Percentiles rank a stretch among this genome's conserved stretches.
Evolutionary conservation across 2,113 vertebrate genomes (phyloP).

Genomic region (Atractosteus spatula): DNA sequence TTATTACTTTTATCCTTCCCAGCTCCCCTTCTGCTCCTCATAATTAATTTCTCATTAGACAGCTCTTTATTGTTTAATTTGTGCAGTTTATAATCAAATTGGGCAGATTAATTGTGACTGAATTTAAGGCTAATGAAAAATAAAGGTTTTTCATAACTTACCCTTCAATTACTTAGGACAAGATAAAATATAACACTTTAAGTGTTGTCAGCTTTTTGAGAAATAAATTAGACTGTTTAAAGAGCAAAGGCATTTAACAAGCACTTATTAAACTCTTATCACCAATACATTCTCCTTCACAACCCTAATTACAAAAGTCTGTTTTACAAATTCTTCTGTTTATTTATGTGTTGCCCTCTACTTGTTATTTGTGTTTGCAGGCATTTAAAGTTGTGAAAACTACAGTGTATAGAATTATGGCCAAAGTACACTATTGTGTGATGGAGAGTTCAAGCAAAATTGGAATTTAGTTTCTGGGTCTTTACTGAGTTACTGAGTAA

Average conservation of each 20-base stretch:
- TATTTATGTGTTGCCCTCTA: slow-evolving; percentile 59
- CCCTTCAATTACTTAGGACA: slow-evolving; percentile 79
- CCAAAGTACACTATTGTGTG: no score
- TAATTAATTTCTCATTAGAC: slow-evolving; percentile 99
- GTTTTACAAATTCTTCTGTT: slow-evolving; percentile 63
- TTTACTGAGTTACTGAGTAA: no score
- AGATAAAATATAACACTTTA: slow-evolving; percentile 77
- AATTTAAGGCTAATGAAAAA: slow-evolving; percentile 93
- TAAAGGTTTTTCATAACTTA: slow-evolving; percentile 82
- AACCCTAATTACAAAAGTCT: slow-evolving; percentile 72
- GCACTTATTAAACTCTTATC: slow-evolving; percentile 84
- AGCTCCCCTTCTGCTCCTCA: slow-evolving; percentile 85
- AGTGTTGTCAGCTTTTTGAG: slow-evolving; percentile 81
- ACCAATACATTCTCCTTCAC: slow-evolving; percentile 82
- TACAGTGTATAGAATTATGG: no score
- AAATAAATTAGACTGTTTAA: slow-evolving; percentile 84
- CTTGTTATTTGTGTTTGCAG: slow-evolving; percentile 38
- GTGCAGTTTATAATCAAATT: slow-evolving; percentile 99
- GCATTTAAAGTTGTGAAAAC: no score
- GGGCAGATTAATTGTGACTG: slow-evolving; percentile 98
- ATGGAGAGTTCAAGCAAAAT: no score
- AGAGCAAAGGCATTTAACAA: slow-evolving; percentile 79
- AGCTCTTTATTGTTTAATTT: slow-evolving; percentile 99
- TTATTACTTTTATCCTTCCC: slow-evolving; percentile 79
- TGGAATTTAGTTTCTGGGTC: no score